These are phyloP conservation scores for Scopus umbretta DNA, from an alignment of 2,113 vertebrate genomes.

Conservation along the genomic window DNA sequence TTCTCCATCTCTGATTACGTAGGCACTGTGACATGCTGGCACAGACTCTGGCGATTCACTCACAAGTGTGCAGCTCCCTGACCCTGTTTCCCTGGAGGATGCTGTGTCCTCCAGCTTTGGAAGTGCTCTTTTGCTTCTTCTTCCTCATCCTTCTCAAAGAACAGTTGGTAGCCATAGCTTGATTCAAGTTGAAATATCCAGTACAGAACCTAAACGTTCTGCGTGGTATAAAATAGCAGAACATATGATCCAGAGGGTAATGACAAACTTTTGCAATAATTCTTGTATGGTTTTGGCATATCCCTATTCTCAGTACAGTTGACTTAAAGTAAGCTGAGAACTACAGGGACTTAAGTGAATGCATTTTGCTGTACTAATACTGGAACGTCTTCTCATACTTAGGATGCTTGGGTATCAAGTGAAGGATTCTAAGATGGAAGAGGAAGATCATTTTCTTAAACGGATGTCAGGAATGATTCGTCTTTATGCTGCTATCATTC, in stretches of 20 bases:
- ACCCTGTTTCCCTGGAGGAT: neutral
- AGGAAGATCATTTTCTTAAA: slow-evolving; percentile 91
- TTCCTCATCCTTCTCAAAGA: neutral
- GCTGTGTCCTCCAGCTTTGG: neutral
- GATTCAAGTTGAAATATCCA: neutral
- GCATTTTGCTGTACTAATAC: neutral
- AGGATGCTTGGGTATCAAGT: slow-evolving; percentile 91
- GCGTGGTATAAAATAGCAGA: neutral
- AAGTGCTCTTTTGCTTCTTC: neutral
- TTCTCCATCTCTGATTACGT: neutral
- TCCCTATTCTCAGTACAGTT: neutral
- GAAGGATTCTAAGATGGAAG: slow-evolving; percentile 81
- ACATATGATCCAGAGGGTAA: neutral
- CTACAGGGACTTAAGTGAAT: neutral
- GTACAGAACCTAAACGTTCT: neutral
- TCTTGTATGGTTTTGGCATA: neutral
- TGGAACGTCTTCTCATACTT: neutral
- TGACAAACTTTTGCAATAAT: neutral
- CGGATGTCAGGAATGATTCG: slow-evolving; percentile 97
- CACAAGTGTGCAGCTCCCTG: neutral
- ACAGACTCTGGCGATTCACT: neutral
- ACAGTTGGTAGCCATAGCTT: neutral
- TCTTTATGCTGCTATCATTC: slow-evolving; percentile 90
- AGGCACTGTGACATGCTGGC: neutral
- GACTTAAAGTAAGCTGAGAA: neutral